Evolutionary conservation across 2,797 vertebrate species (phyloP), one percentile per base, ranked within the genome.

Genomic region (Orientallactaga sibirica): DNA sequence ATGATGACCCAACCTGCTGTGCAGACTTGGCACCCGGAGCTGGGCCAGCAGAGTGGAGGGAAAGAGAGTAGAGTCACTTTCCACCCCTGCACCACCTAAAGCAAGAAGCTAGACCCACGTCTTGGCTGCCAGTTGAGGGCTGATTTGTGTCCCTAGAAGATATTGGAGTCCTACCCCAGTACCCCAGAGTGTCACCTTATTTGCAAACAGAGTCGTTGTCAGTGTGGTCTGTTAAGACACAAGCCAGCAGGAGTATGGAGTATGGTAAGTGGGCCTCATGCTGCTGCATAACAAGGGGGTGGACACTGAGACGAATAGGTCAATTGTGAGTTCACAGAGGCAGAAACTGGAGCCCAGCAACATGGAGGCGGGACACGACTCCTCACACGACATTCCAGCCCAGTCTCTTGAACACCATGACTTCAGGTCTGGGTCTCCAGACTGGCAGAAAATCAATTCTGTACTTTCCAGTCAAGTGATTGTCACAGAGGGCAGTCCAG

Each of bases 301-400:
- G 64, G 48, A 24, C 29, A 18, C 19, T 27, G 43, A 33, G 25
- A 33, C 29, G 2, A 7, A 29, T 20, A 67, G 41, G 8, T 16
- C 15, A 20, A 29, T 16, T 10, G 18, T 25, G 25, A 12, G 80
- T 29, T 10, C 15, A 5, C 75, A 41, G n/a, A 11, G 48, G 66
- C 41, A 41, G n/a, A 58, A 10, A 27, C 8, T 66, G 85, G 43
- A 37, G 24, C 33, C 22, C 6, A 41, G 48, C 15, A 29, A 43
- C 5, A 5, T 11, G 15, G 3, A 9, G 22, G 29, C 48, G 37
- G n/a, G n/a, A 41, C n/a, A 11, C 0, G 12, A 4, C 24, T 41
- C 24, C 20, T 64, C 37, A 11, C 10, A 24, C 16, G 43, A 14
- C 7, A 22, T 22, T 33, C 18, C 8, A 33, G 33, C 33, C 1